Conservation (phyloP, 2,113 vertebrate species). For the Ivindomyrus marchei region DNA sequence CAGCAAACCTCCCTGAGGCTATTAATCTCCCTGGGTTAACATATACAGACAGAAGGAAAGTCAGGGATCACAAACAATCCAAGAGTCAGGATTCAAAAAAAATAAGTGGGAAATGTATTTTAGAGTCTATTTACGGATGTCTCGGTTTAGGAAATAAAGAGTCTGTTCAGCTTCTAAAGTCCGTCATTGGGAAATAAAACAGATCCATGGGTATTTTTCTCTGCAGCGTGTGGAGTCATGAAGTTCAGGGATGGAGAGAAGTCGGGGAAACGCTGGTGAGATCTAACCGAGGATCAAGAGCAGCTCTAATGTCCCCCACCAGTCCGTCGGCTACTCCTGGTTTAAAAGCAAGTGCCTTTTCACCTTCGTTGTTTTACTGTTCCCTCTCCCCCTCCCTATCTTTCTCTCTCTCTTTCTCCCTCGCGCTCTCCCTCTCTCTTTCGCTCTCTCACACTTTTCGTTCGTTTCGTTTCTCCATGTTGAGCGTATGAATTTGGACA, state of each 20-base stretch:
- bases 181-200: slow-evolving; percentile 44
- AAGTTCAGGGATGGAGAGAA: slow-evolving; percentile 47
- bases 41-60: slow-evolving; percentile 49
- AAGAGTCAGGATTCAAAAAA: slow-evolving; percentile 32
- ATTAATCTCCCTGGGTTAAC: slow-evolving; percentile 56
- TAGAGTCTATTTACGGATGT: slow-evolving; percentile 29
- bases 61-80: slow-evolving; percentile 43
- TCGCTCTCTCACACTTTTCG: neutral
- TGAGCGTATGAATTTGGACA: neutral
- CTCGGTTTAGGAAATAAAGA: slow-evolving; percentile 40
- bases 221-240: slow-evolving; percentile 28
- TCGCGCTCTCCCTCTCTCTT: slow-evolving; percentile 10
- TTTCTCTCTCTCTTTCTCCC: slow-evolving; percentile 25
- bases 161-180: slow-evolving; percentile 44
- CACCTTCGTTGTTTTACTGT: slow-evolving; percentile 24
- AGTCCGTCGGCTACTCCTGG: slow-evolving; percentile 36
- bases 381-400: slow-evolving; percentile 22
- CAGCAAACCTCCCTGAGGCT: slow-evolving; percentile 51
- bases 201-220: slow-evolving; percentile 51
- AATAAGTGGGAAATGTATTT: slow-evolving; percentile 20
- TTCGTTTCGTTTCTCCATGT: neutral
- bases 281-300: slow-evolving; percentile 36
- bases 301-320: slow-evolving; percentile 40
- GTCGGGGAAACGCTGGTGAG: slow-evolving; percentile 30
- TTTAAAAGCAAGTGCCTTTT: slow-evolving; percentile 42